phyloP scores from a whole-genome alignment of 2,888 invertebrate species.

The Prenolepis imparis region DNA sequence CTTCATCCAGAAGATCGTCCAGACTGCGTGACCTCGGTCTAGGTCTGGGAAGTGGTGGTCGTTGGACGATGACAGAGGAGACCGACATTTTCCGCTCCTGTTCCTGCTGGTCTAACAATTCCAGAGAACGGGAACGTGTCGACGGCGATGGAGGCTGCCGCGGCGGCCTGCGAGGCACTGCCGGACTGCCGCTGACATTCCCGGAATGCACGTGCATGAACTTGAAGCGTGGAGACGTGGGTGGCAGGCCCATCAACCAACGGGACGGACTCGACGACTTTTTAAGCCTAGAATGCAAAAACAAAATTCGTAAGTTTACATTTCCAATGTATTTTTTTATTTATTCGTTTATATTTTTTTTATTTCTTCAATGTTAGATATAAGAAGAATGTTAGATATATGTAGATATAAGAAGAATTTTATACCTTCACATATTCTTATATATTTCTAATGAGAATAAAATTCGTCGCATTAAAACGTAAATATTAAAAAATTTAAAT shows the following conservation, averaged over 20 bases:
- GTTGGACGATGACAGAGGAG: conserved; percentile 63
- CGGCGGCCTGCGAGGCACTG: conserved; percentile 85
- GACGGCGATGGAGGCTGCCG: conserved; percentile 84
- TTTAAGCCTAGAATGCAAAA: conserved; percentile 87
- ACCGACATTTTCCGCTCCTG: conserved; percentile 53
- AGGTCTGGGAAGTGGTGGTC: conserved; percentile 82
- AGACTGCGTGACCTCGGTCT: conserved; percentile 89
- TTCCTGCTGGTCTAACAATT: conserved; percentile 75
- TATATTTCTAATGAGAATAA: neutral
- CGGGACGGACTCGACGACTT: conserved; percentile 90
- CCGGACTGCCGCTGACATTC: conserved; percentile 76
- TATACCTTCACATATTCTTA: neutral
- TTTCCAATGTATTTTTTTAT: neutral
- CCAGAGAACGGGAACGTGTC: conserved; percentile 77
- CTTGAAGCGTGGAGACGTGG: conserved; percentile 82
- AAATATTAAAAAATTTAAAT: neutral
- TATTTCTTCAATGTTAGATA: conserved; percentile 1
- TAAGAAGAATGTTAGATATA: neutral
- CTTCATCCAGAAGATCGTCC: conserved; percentile 88
- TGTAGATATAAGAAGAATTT: no score
- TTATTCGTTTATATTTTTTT: neutral
- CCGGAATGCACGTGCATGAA: conserved; percentile 82
- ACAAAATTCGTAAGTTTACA: neutral
- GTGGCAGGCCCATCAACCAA: conserved; percentile 87
- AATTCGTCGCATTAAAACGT: neutral